These are phyloP conservation scores for Mycetomoellerius zeteki DNA, from an alignment of 1,140 invertebrate genomes.

Conservation along the genomic window DNA sequence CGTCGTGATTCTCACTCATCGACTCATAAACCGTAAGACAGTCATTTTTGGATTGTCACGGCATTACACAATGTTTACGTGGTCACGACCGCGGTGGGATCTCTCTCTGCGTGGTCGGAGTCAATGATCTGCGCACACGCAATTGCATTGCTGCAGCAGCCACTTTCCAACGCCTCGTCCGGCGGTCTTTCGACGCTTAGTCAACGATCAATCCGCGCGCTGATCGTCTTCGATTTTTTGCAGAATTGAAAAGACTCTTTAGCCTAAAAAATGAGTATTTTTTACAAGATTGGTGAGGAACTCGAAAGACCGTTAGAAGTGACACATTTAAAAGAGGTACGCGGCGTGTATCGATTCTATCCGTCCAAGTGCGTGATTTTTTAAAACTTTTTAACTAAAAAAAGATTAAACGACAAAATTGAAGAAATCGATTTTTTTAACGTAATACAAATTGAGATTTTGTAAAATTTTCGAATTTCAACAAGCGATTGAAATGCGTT, in stretches of 20 bases:
- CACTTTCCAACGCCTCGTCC: constrained; percentile 82
- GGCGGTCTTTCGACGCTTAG: constrained; percentile 46
- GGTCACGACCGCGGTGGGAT: constrained; percentile 61
- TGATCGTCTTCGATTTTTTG: constrained; percentile 23
- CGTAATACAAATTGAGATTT: background rate
- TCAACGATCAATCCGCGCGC: constrained; percentile 19
- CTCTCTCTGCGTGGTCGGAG: constrained; percentile 75
- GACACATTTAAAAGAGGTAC: background rate
- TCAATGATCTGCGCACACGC: constrained; percentile 83
- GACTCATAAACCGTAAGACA: background rate
- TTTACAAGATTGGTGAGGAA: too few species aligned
- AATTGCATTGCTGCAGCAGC: constrained; percentile 72
- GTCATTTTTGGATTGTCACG: constrained; percentile 7
- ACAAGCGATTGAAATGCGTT: background rate
- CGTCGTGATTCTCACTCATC: background rate
- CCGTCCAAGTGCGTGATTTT: background rate
- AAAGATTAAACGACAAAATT: background rate
- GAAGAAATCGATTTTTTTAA: background rate
- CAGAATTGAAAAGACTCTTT: background rate
- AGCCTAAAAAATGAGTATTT: background rate
- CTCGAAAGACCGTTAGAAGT: background rate
- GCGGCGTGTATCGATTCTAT: background rate
- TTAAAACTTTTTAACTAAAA: background rate
- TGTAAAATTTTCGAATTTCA: background rate
- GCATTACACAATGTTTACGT: constrained; percentile 71